phyloP scores from a whole-genome alignment of 2,797 vertebrate species.

The Gallirallus australis region DNA sequence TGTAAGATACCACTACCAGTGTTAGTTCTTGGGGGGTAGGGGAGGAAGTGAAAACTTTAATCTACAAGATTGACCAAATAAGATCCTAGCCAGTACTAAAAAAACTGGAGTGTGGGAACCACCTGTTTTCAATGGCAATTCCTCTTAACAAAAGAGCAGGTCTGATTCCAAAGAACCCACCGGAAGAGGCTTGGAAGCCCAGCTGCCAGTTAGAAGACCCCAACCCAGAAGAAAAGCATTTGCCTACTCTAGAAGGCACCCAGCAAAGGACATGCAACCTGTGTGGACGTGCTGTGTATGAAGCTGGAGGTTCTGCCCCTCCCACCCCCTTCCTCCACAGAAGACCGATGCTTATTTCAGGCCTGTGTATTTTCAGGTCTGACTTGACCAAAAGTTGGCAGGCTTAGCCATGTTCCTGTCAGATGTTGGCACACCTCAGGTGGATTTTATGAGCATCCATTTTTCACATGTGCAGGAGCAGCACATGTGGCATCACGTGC shows the following conservation, averaged over 20 bases:
- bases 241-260: not conserved
- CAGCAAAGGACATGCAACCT: not conserved
- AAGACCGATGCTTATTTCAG: not conserved
- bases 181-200: not conserved
- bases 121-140: not conserved
- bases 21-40: not conserved
- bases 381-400: conserved; percentile 22
- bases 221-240: not conserved
- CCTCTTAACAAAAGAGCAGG: not conserved
- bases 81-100: not conserved
- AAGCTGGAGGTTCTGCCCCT: not conserved
- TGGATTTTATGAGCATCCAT: conserved; percentile 41
- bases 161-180: not conserved
- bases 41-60: not conserved
- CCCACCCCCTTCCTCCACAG: too few relatives aligned
- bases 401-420: not conserved
- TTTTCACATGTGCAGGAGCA: conserved; percentile 7
- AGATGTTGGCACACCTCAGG: conserved; percentile 12
- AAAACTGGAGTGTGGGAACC: not conserved
- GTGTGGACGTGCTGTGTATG: not conserved
- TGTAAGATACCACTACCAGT: not conserved
- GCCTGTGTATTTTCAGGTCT: not conserved
- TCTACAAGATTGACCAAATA: not conserved
- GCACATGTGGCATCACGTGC: not conserved
- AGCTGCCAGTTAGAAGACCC: not conserved